phyloP scores from a whole-genome alignment of 2,113 vertebrate species.

The Neolamprologus caudopunctatus region DNA sequence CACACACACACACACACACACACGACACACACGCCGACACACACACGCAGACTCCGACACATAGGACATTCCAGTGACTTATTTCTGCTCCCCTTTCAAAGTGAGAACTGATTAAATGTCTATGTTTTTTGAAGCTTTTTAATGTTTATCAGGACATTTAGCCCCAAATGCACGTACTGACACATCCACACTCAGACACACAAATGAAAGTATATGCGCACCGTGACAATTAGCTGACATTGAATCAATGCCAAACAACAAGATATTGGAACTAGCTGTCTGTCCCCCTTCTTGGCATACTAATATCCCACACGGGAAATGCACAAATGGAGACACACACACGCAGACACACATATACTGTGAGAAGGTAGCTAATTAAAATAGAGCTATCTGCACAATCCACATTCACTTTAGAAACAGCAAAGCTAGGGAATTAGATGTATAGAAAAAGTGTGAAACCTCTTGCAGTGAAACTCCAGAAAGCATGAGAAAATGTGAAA shows the following conservation, averaged over 20 bases:
- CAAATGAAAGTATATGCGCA: neutral
- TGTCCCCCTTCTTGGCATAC: conserved; percentile 42
- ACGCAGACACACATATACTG: neutral
- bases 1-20: neutral
- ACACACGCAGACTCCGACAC: neutral
- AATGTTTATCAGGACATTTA: conserved; percentile 9
- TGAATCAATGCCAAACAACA: conserved; percentile 59
- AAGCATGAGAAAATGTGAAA: neutral
- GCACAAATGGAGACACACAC: neutral
- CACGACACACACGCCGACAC: neutral
- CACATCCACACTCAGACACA: neutral
- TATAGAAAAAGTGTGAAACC: neutral
- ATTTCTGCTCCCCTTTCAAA: neutral
- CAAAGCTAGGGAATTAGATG: neutral
- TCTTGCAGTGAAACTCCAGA: neutral
- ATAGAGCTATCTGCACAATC: neutral
- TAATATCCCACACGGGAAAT: conserved; percentile 36
- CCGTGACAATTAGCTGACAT: conserved; percentile 54
- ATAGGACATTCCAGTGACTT: neutral
- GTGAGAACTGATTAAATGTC: conserved; percentile 1
- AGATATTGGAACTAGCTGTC: conserved; percentile 46
- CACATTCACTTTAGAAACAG: neutral
- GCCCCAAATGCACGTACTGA: neutral
- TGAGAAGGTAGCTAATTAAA: conserved; percentile 29
- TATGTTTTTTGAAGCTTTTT: neutral